Evolutionary conservation across 2,888 invertebrate species (phyloP).

Genomic region (Spicauda simplicius): DNA sequence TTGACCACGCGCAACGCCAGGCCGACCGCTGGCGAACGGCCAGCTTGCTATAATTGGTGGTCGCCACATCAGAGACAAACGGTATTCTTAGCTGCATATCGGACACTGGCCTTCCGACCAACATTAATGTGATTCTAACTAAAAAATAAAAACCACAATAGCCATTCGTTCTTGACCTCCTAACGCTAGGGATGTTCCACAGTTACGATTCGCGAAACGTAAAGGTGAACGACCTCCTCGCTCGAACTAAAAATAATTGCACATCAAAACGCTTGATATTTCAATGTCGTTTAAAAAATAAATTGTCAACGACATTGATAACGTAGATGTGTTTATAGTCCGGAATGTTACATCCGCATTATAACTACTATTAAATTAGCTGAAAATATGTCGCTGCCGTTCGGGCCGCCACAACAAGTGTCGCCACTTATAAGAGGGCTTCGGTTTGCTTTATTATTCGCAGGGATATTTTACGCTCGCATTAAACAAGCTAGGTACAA

Average conservation of each 20-base stretch:
- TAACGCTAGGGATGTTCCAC: slow-evolving; percentile 55
- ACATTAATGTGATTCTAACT: slow-evolving; percentile 59
- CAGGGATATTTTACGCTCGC: slow-evolving; percentile 68
- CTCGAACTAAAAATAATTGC: slow-evolving; percentile 35
- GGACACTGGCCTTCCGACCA: slow-evolving; percentile 77
- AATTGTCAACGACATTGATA: slow-evolving; percentile 34
- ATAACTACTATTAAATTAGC: slow-evolving; percentile 22
- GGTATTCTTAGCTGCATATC: slow-evolving; percentile 88
- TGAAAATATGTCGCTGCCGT: slow-evolving; percentile 57
- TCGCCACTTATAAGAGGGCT: slow-evolving; percentile 72
- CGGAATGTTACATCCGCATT: slow-evolving; percentile 22
- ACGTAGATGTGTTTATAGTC: slow-evolving; percentile 27
- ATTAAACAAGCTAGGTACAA: slow-evolving; percentile 62
- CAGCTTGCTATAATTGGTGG: slow-evolving; percentile 96
- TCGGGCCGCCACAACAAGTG: slow-evolving; percentile 67
- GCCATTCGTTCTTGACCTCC: slow-evolving; percentile 81
- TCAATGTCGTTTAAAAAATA: slow-evolving; percentile 34
- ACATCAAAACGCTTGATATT: slow-evolving; percentile 37
- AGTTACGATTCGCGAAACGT: slow-evolving; percentile 45
- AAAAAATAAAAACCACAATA: slow-evolving; percentile 57
- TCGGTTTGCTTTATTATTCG: slow-evolving; percentile 63
- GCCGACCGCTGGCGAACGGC: slow-evolving; percentile 87
- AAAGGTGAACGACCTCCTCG: slow-evolving; percentile 58
- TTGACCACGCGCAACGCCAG: slow-evolving; percentile 64
- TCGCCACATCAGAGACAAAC: slow-evolving; percentile 85